Conservation (phyloP, 1,140 invertebrate genomes). For the Macrobrachium rosenbergii region DNA sequence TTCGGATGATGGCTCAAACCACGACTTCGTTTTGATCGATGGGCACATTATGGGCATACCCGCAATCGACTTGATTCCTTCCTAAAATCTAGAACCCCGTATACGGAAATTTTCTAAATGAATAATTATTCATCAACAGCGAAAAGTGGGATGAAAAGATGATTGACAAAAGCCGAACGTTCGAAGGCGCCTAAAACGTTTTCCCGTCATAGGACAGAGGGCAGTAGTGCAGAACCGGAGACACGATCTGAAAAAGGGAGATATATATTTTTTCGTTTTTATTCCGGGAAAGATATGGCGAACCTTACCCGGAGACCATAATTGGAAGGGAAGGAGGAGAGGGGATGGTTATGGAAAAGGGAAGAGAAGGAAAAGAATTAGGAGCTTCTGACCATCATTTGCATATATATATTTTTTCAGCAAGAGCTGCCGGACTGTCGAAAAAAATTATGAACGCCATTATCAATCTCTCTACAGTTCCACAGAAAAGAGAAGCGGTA, state of each 20-base stretch:
- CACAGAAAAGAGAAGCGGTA: no score
- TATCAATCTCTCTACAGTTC: no score
- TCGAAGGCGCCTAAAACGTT: conserved; percentile 51
- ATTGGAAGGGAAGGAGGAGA: no score
- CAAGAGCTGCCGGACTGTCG: no score
- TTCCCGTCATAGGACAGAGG: conserved; percentile 33
- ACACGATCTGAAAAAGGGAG: conserved; percentile 19
- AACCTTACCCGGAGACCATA: not conserved
- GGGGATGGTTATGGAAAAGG: no score
- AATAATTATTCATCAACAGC: not conserved
- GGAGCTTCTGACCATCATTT: no score
- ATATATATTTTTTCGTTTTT: conserved; percentile 26
- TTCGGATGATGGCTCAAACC: conserved; percentile 13
- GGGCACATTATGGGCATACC: not conserved
- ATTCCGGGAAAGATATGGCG: not conserved
- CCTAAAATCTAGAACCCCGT: not conserved
- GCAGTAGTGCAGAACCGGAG: conserved; percentile 45
- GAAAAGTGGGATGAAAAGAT: not conserved
- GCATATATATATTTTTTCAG: no score
- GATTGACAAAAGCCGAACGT: not conserved
- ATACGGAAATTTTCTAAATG: not conserved
- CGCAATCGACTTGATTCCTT: not conserved
- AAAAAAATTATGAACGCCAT: no score
- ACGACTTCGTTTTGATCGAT: not conserved
- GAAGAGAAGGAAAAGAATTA: no score